Conservation (phyloP, 35 echinoderm and acorn worm genomes). For the Ophioderma brevispina region DNA sequence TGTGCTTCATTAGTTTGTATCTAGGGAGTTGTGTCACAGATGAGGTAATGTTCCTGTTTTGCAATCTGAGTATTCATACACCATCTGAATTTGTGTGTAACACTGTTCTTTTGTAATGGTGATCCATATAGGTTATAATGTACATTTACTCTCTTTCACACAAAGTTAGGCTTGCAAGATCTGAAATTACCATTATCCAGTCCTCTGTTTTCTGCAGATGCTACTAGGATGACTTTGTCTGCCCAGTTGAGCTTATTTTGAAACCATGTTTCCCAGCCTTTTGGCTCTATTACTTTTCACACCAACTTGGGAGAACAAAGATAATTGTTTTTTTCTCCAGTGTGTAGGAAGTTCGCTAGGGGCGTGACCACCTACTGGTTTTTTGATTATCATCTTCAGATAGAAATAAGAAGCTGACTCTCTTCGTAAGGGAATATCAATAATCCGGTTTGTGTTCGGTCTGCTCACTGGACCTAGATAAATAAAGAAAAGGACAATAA, state of each 20-base stretch:
- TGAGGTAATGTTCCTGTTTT: background rate
- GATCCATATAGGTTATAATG: background rate
- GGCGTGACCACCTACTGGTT: background rate
- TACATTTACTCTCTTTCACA: background rate
- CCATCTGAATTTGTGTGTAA: background rate
- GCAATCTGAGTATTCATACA: background rate
- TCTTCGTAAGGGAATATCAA: no score
- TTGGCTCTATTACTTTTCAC: background rate
- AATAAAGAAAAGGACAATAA: no score
- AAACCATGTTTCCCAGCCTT: background rate
- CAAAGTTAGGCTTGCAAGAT: background rate
- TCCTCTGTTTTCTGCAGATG: background rate
- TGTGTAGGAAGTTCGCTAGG: background rate
- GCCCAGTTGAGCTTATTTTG: slow-evolving; percentile 3
- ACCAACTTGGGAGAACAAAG: background rate
- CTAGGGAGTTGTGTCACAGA: background rate
- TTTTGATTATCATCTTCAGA: background rate
- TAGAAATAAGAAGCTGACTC: background rate
- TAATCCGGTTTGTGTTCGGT: no score
- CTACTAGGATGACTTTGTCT: slow-evolving; percentile 15
- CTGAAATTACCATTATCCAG: background rate
- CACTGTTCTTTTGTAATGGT: no score
- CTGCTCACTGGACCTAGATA: no score
- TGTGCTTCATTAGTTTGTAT: slow-evolving; percentile 35
- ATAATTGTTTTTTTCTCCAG: background rate